Conservation (phyloP, 2,113 vertebrate species). For the Microcebus murinus region DNA sequence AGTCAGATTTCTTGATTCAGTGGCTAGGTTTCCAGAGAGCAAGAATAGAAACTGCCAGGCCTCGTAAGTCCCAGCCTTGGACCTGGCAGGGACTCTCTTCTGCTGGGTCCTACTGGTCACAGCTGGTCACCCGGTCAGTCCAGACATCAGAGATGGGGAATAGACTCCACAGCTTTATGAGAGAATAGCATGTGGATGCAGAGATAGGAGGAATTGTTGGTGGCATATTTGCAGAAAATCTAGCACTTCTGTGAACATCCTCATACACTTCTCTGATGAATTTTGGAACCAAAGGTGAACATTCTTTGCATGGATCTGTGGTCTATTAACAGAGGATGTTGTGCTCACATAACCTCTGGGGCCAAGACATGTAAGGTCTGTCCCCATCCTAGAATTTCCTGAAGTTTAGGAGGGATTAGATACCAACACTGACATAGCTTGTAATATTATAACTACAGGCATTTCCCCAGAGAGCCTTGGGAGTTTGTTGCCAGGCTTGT, state of each 20-base stretch:
- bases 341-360: neutral
- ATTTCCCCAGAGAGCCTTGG: neutral
- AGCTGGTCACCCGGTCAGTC: neutral
- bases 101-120: neutral
- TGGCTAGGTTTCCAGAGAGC: neutral
- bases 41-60: neutral
- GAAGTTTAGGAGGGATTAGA: too few relatives aligned
- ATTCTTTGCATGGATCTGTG: neutral
- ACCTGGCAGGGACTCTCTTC: neutral
- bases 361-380: too few relatives aligned
- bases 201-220: neutral
- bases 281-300: neutral
- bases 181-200: rapidly evolving
- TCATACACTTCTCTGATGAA: neutral
- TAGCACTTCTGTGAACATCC: rapidly evolving
- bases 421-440: rapidly evolving
- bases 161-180: neutral
- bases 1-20: neutral
- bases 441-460: rapidly evolving
- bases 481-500: neutral
- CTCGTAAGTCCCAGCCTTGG: neutral
- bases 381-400: neutral
- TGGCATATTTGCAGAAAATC: neutral
- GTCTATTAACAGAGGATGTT: neutral
- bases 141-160: neutral